Evolutionary conservation across 2,113 vertebrate genomes (phyloP).

Genomic region (Seriola aureovittata): DNA sequence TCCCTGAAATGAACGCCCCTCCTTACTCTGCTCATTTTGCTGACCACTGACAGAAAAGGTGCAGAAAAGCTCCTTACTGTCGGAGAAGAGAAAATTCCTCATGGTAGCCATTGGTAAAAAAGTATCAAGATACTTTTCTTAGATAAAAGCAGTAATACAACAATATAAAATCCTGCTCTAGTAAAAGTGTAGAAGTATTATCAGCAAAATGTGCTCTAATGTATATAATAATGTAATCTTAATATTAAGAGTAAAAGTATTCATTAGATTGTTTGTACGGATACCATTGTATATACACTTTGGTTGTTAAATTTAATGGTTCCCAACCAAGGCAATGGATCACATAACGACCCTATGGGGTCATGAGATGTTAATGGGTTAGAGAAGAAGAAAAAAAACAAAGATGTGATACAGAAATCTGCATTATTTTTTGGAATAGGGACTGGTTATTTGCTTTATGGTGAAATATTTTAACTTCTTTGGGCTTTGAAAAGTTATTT

Average conservation of each 20-base stretch:
- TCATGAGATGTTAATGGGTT: neutral
- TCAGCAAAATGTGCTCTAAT: too few species aligned
- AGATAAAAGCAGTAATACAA: neutral
- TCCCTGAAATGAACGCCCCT: conserved; percentile 18
- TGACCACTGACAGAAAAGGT: conserved; percentile 20
- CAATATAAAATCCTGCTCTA: neutral
- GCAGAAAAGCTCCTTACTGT: neutral
- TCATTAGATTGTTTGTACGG: neutral
- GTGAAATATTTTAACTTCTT: neutral
- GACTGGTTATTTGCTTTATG: too few species aligned
- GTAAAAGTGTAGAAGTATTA: too few species aligned
- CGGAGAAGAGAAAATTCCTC: neutral
- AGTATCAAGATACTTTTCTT: neutral
- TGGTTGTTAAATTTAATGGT: neutral
- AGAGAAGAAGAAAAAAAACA: too few species aligned
- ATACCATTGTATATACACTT: neutral
- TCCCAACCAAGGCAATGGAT: neutral
- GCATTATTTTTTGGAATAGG: too few species aligned
- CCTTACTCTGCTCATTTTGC: conserved; percentile 30
- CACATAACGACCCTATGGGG: neutral
- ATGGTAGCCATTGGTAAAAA: neutral
- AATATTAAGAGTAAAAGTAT: too few species aligned
- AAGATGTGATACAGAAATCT: too few species aligned
- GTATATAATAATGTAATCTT: too few species aligned
- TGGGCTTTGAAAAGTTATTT: too few species aligned